These are phyloP conservation scores for Anthoscopus minutus DNA, from an alignment of 2,113 vertebrate genomes.

Conservation along the genomic window DNA sequence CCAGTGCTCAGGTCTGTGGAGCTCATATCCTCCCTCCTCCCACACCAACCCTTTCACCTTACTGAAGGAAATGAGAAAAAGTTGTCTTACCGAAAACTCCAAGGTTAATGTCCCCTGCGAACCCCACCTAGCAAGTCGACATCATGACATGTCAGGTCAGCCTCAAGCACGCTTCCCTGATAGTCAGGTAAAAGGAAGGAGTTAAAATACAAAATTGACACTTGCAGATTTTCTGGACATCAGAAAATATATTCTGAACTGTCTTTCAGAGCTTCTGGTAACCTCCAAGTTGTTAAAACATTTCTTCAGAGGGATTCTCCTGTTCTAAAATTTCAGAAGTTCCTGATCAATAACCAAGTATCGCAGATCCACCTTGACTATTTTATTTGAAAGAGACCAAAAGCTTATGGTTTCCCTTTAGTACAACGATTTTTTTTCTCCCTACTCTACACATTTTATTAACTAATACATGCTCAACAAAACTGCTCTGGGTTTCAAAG, in stretches of 20 bases:
- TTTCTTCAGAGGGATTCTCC: constrained; percentile 39
- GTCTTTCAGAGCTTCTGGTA: constrained; percentile 80
- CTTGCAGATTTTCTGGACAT: constrained; percentile 77
- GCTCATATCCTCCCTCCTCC: constrained; percentile 53
- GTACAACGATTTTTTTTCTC: not conserved
- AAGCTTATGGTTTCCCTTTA: constrained; percentile 16
- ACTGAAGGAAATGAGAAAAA: constrained; percentile 70
- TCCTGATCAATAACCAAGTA: constrained; percentile 7
- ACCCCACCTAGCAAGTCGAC: constrained; percentile 83
- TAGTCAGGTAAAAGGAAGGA: constrained; percentile 95
- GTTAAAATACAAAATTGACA: constrained; percentile 84
- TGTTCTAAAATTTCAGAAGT: constrained; percentile 17
- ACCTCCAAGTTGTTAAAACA: constrained; percentile 60
- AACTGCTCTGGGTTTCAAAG: constrained; percentile 28
- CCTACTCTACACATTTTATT: not conserved
- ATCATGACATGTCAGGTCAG: constrained; percentile 86
- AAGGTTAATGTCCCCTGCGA: constrained; percentile 82
- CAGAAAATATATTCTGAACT: constrained; percentile 70
- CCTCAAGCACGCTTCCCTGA: constrained; percentile 88
- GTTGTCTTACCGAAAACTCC: constrained; percentile 85
- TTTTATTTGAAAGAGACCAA: not conserved
- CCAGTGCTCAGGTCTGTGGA: not conserved
- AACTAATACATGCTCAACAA: not conserved
- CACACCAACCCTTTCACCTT: constrained; percentile 52
- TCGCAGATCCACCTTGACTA: not conserved